phyloP scores from a whole-genome alignment of 2,888 invertebrate genomes.

The Dugesia japonica region DNA sequence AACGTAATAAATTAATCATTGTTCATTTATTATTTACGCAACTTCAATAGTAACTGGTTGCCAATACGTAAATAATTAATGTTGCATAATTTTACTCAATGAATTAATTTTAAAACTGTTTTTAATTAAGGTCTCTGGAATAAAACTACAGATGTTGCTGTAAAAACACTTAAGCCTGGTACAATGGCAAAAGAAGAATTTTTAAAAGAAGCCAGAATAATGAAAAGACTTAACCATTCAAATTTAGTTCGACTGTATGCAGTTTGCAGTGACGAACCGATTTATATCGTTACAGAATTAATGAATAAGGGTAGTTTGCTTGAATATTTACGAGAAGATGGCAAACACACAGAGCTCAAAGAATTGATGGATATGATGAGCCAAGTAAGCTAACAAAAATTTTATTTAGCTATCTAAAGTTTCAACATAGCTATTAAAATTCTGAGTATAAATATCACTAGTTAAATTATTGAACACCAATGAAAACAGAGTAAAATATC shows the following conservation, averaged over 20 bases:
- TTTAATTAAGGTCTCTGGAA: constrained; percentile 60
- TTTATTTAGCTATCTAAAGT: no score
- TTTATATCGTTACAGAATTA: constrained; percentile 76
- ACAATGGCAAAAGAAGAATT: constrained; percentile 93
- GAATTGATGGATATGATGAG: constrained; percentile 85
- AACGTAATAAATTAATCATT: no score
- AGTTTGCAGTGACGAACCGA: constrained; percentile 81
- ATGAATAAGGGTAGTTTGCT: constrained; percentile 87
- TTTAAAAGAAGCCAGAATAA: constrained; percentile 87
- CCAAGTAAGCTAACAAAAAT: no score
- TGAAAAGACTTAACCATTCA: constrained; percentile 94
- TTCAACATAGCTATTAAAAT: no score
- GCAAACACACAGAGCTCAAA: constrained; percentile 68
- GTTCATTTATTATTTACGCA: no score
- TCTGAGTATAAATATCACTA: no score
- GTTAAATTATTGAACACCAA: no score
- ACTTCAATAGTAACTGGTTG: no score
- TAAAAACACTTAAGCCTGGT: constrained; percentile 83
- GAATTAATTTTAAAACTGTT: neutral
- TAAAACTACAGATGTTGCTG: constrained; percentile 83
- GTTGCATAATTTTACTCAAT: no score
- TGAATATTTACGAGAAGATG: constrained; percentile 73
- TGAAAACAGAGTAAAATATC: no score
- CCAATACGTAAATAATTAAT: no score
- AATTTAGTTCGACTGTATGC: constrained; percentile 81